These are phyloP conservation scores for Plectropomus leopardus DNA, from an alignment of 2,113 vertebrate species.

Conservation along the genomic window DNA sequence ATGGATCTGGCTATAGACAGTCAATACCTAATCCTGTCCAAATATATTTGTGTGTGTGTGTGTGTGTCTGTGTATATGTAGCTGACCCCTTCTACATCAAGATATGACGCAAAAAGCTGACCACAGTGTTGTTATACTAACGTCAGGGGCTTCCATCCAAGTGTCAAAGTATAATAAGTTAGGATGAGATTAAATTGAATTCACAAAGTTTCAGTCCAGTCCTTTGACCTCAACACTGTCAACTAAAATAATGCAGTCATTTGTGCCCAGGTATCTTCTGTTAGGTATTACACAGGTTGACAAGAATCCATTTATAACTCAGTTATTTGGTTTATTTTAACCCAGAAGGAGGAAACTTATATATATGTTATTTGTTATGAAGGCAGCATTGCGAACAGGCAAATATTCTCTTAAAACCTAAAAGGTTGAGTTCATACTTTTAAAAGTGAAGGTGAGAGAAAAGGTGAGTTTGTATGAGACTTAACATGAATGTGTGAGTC, in stretches of 20 bases:
- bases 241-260: too few species aligned
- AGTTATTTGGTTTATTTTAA: not conserved
- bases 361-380: not conserved
- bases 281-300: not conserved
- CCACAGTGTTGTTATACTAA: too few species aligned
- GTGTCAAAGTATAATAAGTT: too few species aligned
- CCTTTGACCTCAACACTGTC: too few species aligned
- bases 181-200: too few species aligned
- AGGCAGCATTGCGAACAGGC: not conserved
- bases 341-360: not conserved
- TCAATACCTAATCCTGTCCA: not conserved
- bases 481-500: conserved; percentile 1
- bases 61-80: too few species aligned
- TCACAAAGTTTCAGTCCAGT: too few species aligned
- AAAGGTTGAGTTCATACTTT: not conserved
- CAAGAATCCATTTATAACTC: not conserved
- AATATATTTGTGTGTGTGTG: not conserved
- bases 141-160: too few species aligned
- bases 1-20: not conserved
- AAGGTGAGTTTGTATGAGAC: not conserved
- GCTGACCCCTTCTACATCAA: too few species aligned
- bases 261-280: not conserved
- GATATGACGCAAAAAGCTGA: too few species aligned
- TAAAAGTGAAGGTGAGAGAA: not conserved
- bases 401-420: not conserved